phyloP scores from a whole-genome alignment of 2,888 invertebrate genomes.

The Slavum lentiscoides region DNA sequence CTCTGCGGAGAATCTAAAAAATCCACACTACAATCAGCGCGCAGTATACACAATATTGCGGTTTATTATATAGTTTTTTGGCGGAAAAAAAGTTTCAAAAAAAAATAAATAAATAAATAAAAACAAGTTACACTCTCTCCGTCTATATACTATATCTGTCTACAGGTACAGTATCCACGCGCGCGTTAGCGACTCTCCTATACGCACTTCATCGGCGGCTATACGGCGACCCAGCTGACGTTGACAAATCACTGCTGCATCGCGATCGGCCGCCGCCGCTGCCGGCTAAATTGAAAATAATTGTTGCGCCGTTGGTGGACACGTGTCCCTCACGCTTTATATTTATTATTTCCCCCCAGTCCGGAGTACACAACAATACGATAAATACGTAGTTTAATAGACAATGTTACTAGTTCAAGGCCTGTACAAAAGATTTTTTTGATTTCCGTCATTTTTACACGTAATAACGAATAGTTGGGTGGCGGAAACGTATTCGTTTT shows the following conservation, averaged over 20 bases:
- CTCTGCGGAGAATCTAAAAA: no score
- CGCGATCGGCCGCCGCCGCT: background rate
- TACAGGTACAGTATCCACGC: background rate
- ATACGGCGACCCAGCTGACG: background rate
- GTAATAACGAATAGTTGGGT: no score
- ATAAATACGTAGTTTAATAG: no score
- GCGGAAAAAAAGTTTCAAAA: constrained; percentile 18
- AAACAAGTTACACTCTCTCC: background rate
- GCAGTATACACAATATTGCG: no score
- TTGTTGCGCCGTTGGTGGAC: constrained; percentile 7
- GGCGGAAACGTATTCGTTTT: no score
- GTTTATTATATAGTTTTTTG: no score
- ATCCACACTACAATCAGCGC: background rate
- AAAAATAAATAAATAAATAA: background rate
- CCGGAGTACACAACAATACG: no score
- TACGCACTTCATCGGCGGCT: background rate
- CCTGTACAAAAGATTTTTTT: no score
- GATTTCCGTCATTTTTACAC: no score
- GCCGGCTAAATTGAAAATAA: constrained; percentile 43
- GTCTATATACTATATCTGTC: background rate
- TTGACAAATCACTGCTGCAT: constrained; percentile 32
- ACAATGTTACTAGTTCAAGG: no score
- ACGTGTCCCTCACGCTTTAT: background rate
- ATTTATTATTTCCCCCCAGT: no score
- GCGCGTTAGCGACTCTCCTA: no score